phyloP scores from a whole-genome alignment of 2,797 vertebrate genomes.

The Myotis findleyi region DNA sequence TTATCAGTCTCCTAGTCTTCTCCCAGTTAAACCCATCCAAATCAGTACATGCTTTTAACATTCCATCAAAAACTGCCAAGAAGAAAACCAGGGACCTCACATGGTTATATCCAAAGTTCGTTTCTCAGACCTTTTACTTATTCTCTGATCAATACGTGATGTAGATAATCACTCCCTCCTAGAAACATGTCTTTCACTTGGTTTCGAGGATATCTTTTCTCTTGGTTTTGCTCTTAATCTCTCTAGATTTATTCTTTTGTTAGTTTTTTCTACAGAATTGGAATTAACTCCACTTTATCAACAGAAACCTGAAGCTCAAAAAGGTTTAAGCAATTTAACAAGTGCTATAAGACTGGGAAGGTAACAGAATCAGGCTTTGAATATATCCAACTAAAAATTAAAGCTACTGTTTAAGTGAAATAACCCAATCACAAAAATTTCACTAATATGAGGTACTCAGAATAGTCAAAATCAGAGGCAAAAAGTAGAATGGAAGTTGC shows the following conservation, averaged over 20 bases:
- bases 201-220: neutral
- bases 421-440: neutral
- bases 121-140: neutral
- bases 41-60: neutral
- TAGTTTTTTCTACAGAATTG: neutral
- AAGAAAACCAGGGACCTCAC: neutral
- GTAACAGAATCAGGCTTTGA: neutral
- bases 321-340: neutral
- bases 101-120: neutral
- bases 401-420: conserved; percentile 3
- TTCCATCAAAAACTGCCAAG: conserved; percentile 3
- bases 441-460: neutral
- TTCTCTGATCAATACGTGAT: neutral
- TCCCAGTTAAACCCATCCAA: conserved; percentile 3
- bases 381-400: neutral
- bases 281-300: neutral
- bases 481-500: neutral
- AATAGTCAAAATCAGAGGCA: neutral
- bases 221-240: neutral
- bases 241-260: conserved; percentile 1
- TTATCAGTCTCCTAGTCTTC: neutral
- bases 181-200: neutral
- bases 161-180: neutral
- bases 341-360: neutral
- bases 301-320: neutral